Conservation (phyloP, 2,113 vertebrate species). For the Ranitomeya variabilis region DNA sequence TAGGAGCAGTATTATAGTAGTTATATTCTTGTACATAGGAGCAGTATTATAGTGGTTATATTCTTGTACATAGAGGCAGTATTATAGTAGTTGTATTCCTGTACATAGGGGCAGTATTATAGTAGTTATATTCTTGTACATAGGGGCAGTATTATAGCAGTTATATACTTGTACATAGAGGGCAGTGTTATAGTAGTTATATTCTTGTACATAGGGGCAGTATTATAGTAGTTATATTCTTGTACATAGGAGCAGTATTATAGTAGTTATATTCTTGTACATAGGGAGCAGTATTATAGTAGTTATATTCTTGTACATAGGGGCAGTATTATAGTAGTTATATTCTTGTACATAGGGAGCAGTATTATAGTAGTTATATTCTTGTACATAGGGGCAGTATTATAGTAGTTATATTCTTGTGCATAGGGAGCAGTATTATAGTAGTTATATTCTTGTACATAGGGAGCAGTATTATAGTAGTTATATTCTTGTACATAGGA, state of each 20-base stretch:
- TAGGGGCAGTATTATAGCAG: not conserved
- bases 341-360: not conserved
- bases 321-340: not conserved
- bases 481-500: too few species aligned
- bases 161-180: too few species aligned
- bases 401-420: not conserved
- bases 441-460: not conserved
- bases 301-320: constrained; percentile 5
- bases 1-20: not conserved
- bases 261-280: too few species aligned
- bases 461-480: not conserved
- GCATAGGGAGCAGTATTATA: not conserved
- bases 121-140: not conserved
- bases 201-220: constrained; percentile 1
- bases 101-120: constrained; percentile 3
- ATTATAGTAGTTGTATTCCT: not conserved
- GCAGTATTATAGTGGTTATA: too few species aligned
- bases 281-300: not conserved
- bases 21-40: not conserved
- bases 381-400: too few species aligned
- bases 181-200: not conserved
- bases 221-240: not conserved
- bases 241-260: not conserved
- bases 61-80: too few species aligned
- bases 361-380: too few species aligned